Evolutionary conservation across 2,113 vertebrate species (phyloP).

Genomic region (Formicarius rufipectus): DNA sequence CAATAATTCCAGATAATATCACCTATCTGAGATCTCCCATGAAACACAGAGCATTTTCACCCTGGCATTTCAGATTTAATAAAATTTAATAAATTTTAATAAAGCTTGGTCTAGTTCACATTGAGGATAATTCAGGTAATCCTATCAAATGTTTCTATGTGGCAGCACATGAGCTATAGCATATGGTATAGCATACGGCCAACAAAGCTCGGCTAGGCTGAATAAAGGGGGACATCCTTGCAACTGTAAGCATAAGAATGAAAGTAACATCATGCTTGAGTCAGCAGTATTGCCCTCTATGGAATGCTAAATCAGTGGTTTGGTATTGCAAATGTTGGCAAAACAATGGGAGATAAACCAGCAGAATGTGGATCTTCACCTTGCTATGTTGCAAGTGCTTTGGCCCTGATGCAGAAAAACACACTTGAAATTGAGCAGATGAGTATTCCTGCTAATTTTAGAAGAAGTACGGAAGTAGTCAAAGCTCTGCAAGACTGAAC

Average conservation of each 20-base stretch:
- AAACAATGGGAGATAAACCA: neutral
- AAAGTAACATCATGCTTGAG: neutral
- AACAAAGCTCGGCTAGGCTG: neutral
- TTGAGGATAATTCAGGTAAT: neutral
- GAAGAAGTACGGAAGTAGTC: neutral
- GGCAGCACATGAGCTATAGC: neutral
- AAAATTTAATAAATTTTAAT: conserved; percentile 54
- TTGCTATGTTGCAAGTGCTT: rapidly evolving
- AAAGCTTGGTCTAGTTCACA: neutral
- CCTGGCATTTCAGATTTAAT: neutral
- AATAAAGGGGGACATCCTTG: neutral
- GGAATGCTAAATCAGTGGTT: neutral
- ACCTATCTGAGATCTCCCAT: neutral
- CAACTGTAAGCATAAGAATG: neutral
- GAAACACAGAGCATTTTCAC: neutral
- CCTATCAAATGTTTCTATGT: neutral
- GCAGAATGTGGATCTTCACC: neutral
- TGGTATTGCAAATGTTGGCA: neutral
- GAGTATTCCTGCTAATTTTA: neutral
- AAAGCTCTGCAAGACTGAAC: neutral
- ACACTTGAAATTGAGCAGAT: neutral
- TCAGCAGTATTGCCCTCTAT: neutral
- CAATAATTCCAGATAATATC: neutral
- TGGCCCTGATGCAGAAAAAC: neutral
- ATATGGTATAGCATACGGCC: neutral